Conservation (phyloP, 2,888 invertebrate genomes). For the Alloplasta piceator region DNA sequence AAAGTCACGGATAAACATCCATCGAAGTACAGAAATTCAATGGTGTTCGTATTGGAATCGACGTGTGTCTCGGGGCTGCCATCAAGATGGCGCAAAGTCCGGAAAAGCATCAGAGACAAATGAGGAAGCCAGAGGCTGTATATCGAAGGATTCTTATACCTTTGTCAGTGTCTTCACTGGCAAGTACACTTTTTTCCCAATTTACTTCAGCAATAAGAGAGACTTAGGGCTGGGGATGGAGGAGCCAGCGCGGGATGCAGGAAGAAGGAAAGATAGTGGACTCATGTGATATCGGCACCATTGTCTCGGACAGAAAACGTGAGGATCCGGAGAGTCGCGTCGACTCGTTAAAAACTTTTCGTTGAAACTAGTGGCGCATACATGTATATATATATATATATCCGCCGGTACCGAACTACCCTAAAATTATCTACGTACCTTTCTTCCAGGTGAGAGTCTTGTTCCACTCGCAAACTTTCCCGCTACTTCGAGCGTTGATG, state of each 20-base stretch:
- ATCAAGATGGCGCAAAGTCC: constrained; percentile 22
- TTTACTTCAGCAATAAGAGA: constrained; percentile 33
- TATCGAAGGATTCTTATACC: background rate
- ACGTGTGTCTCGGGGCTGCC: background rate
- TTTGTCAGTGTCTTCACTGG: constrained; percentile 30
- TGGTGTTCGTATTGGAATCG: background rate
- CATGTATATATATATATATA: constrained; percentile 21
- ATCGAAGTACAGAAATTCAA: background rate
- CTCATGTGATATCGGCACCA: constrained; percentile 5
- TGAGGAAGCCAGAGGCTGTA: constrained; percentile 8
- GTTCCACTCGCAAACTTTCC: constrained; percentile 28
- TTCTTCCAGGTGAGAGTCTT: background rate
- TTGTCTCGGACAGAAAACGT: constrained; percentile 28
- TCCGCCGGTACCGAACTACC: background rate
- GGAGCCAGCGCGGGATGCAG: background rate
- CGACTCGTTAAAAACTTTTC: constrained; percentile 60
- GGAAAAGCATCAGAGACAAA: constrained; percentile 12
- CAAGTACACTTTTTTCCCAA: constrained; percentile 35
- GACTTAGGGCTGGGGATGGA: background rate
- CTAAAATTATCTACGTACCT: constrained; percentile 14
- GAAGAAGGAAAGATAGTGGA: constrained; percentile 16
- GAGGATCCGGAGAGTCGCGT: constrained; percentile 16
- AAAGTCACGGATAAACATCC: background rate
- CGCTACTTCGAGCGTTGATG: constrained; percentile 21
- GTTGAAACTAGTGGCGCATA: constrained; percentile 5